Evolutionary conservation across 2,113 vertebrate genomes (phyloP), one percentile per base, ranked within the genome.

Genomic region (Brachionichthys hirsutus): DNA sequence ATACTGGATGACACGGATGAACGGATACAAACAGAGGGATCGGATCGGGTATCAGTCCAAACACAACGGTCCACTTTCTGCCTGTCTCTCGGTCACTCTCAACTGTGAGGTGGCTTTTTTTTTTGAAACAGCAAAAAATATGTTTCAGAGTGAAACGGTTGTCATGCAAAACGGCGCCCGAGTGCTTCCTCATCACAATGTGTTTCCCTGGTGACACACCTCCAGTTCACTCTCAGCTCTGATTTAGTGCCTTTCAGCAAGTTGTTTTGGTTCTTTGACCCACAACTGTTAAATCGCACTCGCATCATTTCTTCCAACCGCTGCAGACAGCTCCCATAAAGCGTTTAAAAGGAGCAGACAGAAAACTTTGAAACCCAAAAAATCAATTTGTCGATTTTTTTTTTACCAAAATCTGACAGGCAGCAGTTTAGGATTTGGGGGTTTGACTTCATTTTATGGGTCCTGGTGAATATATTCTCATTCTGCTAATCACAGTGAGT

Each of bases 401-500:
- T 30, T 30, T 30, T 30, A 30, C 8, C 8, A 4, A 30, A 54
- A 48, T 22, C 40, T 36, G 41, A 43, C 19, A 12, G 17, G 41
- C 17, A 62, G 3, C 1, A n/a, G 15, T 35, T 34, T 18, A 45
- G n/a, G 1, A 50, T 35, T 50, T 20, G 12, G 3, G 12, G 41
- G 24, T 30, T 30, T 30, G 22, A 5, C 8, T 36, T 53, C 12
- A 45, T 63, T 22, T n/a, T 9, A 16, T 14, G 14, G 17, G 12
- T 54, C 62, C 8, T 14, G 13, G 8, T 40, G 44, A 14, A 11
- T 34, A 62, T 9, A 35, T 5, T 14, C 42, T 14, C 36, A 40
- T 40, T 40, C 58, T 69, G 69, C 74, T 73, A 76, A 78, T 75
- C 79, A 58, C 73, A 62, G 63, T 81, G 49, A 72, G 80, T 73